Evolutionary conservation across 2,797 vertebrate genomes (phyloP).

Genomic region (Aselliscus stoliczkanus): DNA sequence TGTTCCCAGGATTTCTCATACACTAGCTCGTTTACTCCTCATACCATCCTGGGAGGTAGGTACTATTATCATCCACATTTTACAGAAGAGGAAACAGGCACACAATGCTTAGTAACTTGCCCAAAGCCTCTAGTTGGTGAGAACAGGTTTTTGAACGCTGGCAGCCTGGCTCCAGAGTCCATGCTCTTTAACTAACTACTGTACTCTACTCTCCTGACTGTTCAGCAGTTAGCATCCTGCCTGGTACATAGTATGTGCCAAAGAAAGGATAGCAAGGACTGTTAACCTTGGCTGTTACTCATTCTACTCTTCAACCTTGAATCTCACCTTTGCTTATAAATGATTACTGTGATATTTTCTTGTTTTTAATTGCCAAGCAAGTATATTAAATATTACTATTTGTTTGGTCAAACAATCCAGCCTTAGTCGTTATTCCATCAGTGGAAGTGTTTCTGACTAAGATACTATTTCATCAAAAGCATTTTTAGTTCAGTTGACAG

Average conservation of each 20-base stretch:
- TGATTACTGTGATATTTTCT: neutral
- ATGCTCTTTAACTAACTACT: neutral
- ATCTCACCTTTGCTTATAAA: neutral
- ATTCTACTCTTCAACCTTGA: neutral
- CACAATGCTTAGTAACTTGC: neutral
- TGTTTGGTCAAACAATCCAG: neutral
- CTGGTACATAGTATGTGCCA: neutral
- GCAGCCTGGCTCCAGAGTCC: neutral
- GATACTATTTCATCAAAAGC: neutral
- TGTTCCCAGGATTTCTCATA: neutral
- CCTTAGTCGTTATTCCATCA: neutral
- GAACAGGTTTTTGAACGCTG: neutral
- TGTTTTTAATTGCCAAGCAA: neutral
- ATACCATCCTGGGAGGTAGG: too few species aligned
- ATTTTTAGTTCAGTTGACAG: constrained; percentile 9
- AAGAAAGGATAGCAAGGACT: neutral
- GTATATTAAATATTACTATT: neutral
- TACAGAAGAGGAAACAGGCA: neutral
- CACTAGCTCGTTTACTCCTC: neutral
- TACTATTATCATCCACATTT: neutral
- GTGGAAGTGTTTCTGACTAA: neutral
- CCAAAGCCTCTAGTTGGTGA: neutral
- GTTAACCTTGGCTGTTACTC: neutral
- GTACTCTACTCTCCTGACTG: neutral
- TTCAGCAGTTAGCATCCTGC: neutral